These are phyloP conservation scores for Clamator glandarius DNA, from an alignment of 2,797 vertebrate genomes.

Conservation along the genomic window DNA sequence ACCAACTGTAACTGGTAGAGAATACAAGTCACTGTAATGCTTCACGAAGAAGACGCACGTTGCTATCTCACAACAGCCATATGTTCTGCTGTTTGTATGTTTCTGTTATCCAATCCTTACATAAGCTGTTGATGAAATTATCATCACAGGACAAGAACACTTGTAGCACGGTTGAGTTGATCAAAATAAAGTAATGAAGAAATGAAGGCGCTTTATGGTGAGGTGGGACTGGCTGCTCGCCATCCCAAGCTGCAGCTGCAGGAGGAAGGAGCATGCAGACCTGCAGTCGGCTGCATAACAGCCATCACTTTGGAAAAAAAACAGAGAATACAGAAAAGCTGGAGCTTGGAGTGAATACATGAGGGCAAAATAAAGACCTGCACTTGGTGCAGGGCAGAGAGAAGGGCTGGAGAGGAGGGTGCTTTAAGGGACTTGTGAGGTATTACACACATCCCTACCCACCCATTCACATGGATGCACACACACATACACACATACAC, in stretches of 20 bases:
- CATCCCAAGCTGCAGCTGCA: not conserved
- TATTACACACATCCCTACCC: no score
- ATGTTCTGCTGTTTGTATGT: not conserved
- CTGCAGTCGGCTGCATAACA: not conserved
- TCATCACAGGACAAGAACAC: slow-evolving; percentile 1
- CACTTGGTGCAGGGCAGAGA: not conserved
- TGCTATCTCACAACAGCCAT: not conserved
- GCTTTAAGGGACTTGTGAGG: not conserved
- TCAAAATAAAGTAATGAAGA: not conserved
- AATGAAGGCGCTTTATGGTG: not conserved
- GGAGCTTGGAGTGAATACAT: not conserved
- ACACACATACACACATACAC: no score
- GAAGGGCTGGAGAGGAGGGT: not conserved
- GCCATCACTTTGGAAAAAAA: not conserved
- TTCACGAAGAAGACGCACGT: not conserved
- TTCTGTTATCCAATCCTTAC: slow-evolving; percentile 37
- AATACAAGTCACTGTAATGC: not conserved
- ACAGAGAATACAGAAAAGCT: not conserved
- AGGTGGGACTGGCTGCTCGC: not conserved
- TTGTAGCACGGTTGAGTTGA: not conserved
- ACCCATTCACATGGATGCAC: no score
- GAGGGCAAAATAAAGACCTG: not conserved
- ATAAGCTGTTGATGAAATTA: slow-evolving; percentile 40
- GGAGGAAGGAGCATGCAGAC: not conserved
- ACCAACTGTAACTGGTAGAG: not conserved